Percentiles rank a stretch among this genome's conserved stretches.
These are phyloP conservation scores for Rhamphomyia laevipes DNA, from an alignment of 2,888 invertebrate species.

Conservation along the genomic window DNA sequence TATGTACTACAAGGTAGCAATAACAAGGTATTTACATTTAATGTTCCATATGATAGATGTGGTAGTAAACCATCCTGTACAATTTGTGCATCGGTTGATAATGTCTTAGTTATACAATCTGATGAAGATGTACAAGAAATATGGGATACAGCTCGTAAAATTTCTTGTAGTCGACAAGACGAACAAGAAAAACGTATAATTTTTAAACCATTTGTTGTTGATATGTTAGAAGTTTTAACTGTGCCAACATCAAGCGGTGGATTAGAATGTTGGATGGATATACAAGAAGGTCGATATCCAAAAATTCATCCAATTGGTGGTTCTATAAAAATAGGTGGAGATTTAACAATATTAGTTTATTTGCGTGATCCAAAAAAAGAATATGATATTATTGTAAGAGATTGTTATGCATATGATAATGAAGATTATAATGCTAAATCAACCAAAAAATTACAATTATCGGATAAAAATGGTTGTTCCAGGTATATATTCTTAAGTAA, in stretches of 20 bases:
- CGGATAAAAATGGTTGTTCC: constrained; percentile 54
- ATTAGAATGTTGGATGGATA: constrained; percentile 68
- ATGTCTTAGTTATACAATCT: constrained; percentile 54
- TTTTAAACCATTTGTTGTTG: constrained; percentile 50
- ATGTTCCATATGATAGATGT: constrained; percentile 52
- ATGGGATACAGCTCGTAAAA: constrained; percentile 53
- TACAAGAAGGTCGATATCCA: constrained; percentile 57
- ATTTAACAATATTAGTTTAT: constrained; percentile 56
- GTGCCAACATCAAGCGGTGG: constrained; percentile 52
- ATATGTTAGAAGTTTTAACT: constrained; percentile 56
- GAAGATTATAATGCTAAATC: constrained; percentile 46
- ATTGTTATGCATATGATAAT: constrained; percentile 61
- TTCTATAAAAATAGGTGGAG: constrained; percentile 56
- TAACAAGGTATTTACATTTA: constrained; percentile 46
- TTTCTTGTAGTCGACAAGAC: constrained; percentile 38
- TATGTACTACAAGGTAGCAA: constrained; percentile 49
- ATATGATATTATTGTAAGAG: constrained; percentile 55
- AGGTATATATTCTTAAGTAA: constrained; percentile 14
- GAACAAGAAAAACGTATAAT: constrained; percentile 33
- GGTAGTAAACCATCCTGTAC: constrained; percentile 50
- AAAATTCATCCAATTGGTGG: constrained; percentile 50
- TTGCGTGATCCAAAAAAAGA: constrained; percentile 50
- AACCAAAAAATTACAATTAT: constrained; percentile 51
- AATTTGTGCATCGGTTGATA: constrained; percentile 50
- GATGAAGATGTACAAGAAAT: constrained; percentile 54